Base-by-base conservation (phyloP, 2,888 invertebrate genomes). In the Nematopogon swammerdamellus region DNA sequence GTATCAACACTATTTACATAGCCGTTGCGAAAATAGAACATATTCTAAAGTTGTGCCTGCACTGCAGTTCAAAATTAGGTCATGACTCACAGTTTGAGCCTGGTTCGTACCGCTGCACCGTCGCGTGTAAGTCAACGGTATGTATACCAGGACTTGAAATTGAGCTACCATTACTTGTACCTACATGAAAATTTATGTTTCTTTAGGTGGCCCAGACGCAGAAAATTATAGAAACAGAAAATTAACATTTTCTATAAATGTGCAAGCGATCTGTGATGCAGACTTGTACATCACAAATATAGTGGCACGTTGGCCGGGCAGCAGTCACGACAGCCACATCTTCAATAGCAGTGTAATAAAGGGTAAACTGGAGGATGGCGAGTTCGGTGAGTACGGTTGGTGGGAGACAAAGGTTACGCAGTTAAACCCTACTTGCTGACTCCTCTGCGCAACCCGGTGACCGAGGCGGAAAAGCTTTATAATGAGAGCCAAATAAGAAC, bases 281-380 rank as follows among this genome's bases (percentile, higher is more conserved):
- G 29, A 57, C 18, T 20, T 56, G 19, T 30, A 46, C 20, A 48
- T 58, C 5, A 49, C 48, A 36, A 53, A 57, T 51, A 50, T 57
- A 1, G 55, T 56, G 1, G 55, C 58, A 17, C 51, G 54, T 5
- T 56, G 57, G 56, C 57, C 57, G 14, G 55, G 57, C 11, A 45
- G 52, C 14, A 44, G 48, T 6, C 55, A 56, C 45, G 55, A 56
- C 47, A 49, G 36, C 30, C 19, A 19, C 18, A 50, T 50, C 29
- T 49, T 46, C 19, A 49, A 49, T 18, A 19, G 17, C 36, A 46
- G 49, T 17, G 5, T 11, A 2, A 14, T 44, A 44, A 47, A 43
- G 11, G 19, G n/a, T 20, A 29, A 42, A 18, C 14, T 50, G n/a
- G 43, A 50, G 43, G 18, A 48, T 19, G 44, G 47, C 4, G 25